Percentiles rank a stretch among this genome's conserved stretches.
Conservation (phyloP, 2,888 invertebrate genomes). For the Drosophila nigricruria region DNA sequence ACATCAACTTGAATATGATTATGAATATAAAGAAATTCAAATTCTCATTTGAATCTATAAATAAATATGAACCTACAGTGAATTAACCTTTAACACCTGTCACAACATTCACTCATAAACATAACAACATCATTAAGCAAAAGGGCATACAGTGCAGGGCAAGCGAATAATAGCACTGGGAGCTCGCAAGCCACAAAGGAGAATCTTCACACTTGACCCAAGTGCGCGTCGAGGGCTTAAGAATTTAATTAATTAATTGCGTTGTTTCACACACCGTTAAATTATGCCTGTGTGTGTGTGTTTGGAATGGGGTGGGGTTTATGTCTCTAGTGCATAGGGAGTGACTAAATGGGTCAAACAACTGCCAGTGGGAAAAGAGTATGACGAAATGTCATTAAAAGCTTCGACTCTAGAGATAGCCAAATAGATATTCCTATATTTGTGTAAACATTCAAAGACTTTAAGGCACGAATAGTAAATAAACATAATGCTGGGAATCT, state of each 20-base stretch:
- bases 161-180: conserved; percentile 30
- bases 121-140: not conserved
- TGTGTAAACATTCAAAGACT: not conserved
- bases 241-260: conserved; percentile 79
- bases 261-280: conserved; percentile 36
- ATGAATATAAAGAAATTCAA: not conserved
- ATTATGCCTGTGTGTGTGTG: not conserved
- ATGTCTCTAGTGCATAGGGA: conserved; percentile 12
- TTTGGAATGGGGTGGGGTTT: not conserved
- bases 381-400: not conserved
- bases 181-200: conserved; percentile 53
- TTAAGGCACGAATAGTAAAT: not conserved
- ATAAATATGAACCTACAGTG: not conserved
- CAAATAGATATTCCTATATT: not conserved
- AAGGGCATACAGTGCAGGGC: conserved; percentile 25
- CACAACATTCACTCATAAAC: not conserved
- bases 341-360: conserved; percentile 46
- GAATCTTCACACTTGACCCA: conserved; percentile 67
- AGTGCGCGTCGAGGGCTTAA: conserved; percentile 56
- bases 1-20: not conserved
- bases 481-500: conserved; percentile 1
- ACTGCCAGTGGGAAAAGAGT: conserved; percentile 2
- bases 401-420: not conserved
- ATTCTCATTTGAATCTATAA: not conserved
- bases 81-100: not conserved